phyloP scores from a whole-genome alignment of 2,113 vertebrate species.

The Gobius niger region DNA sequence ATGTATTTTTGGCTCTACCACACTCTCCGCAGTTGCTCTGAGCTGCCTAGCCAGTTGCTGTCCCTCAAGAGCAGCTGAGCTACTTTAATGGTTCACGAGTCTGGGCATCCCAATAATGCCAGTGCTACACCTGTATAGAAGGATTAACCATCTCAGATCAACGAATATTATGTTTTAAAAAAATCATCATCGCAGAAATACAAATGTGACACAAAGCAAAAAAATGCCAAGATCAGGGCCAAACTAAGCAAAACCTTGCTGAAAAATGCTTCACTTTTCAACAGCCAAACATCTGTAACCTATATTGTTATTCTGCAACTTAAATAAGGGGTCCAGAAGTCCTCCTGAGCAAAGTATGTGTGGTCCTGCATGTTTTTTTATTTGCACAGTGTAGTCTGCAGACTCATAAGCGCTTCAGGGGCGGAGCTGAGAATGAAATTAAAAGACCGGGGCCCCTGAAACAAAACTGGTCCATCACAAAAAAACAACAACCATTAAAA shows the following conservation, averaged over 20 bases:
- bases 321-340: no score
- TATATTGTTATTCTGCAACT: no score
- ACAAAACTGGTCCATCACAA: no score
- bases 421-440: no score
- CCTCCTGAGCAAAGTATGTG: no score
- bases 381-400: no score
- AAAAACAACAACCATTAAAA: no score
- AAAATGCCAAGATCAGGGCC: not conserved
- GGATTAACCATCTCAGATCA: not conserved
- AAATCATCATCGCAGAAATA: not conserved
- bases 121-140: conserved; percentile 76
- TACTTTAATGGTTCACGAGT: conserved; percentile 79
- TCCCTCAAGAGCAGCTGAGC: conserved; percentile 77
- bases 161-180: not conserved
- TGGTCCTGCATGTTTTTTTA: no score
- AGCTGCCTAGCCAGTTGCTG: conserved; percentile 39
- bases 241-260: conserved; percentile 8
- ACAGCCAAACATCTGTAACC: no score
- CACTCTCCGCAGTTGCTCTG: conserved; percentile 30
- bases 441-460: no score
- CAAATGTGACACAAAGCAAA: not conserved
- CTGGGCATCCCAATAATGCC: conserved; percentile 83
- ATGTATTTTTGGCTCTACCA: conserved; percentile 26
- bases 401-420: no score
- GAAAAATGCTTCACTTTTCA: not conserved